Base-by-base conservation (phyloP, 2,797 vertebrate species). In the Sebastes nivosus region DNA sequence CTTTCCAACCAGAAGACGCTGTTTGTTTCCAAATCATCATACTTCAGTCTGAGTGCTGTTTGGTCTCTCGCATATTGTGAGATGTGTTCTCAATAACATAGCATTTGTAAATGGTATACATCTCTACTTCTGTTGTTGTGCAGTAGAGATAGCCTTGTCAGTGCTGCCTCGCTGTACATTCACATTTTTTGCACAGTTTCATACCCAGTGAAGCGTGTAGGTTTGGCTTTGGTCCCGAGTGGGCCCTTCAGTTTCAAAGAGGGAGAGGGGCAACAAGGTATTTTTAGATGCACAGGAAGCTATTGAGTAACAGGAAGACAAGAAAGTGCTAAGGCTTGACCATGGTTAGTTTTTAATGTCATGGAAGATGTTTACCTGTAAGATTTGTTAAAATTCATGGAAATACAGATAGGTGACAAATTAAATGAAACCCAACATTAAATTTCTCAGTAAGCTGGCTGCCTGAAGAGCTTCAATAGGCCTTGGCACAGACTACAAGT, bases 271-370 rank as follows among this genome's bases (percentile, higher is more conserved):
- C 59, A 66, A 64, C 24, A 16, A 29, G 29, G 52, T 81, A 77
- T 83, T 87, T 87, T 83, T 87, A 67, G 61, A 71, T 60, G 11
- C 24, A 67, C 74, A 64, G 54, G 50, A 83, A 71, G 59, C 64
- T 52, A 32, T 77, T 81, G 18, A 60, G 13, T 13, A 50, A 54
- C 36, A 82, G 25, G 42, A 73, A 66, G 24, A 58, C 20, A 12
- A 1, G 2, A 30, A 70, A 50, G n/a, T 59, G 25, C 60, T 68
- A 20, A 27, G 30, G n/a, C 16, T 70, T 5, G 20, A 36, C 32
- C n/a, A 10, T 5, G 11, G 7, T 34, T 55, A 22, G n/a, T 36
- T 38, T 64, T 71, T 42, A 77, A 77, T 72, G 13, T 66, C 63
- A 20, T 11, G 3, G 27, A 13, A 14, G 6, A 27, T 6, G 5